Conservation (phyloP, 2,888 invertebrate species). For the Ochropleura leucogaster region DNA sequence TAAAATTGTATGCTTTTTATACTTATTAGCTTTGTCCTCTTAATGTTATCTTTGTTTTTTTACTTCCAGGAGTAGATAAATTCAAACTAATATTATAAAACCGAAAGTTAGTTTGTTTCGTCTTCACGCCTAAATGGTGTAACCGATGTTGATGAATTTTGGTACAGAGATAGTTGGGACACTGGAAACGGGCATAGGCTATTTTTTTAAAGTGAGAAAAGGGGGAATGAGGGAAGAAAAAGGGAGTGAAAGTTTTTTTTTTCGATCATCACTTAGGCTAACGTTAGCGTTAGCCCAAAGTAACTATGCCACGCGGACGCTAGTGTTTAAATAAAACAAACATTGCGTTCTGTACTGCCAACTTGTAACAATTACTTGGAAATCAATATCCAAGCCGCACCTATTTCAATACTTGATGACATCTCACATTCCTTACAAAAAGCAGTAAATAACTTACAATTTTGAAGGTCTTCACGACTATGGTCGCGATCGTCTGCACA, state of each 20-base stretch:
- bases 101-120: no score
- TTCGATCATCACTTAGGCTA: no score
- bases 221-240: no score
- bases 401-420: constrained; percentile 8
- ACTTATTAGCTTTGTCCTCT: not conserved
- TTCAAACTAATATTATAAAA: no score
- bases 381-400: constrained; percentile 41
- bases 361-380: not conserved
- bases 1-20: not conserved
- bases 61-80: not conserved
- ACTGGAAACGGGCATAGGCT: no score
- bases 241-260: no score
- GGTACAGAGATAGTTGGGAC: no score
- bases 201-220: no score
- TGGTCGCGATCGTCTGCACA: constrained; percentile 94
- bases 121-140: no score
- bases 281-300: no score
- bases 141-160: no score
- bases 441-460: constrained; percentile 91
- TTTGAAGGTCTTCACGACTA: constrained; percentile 95
- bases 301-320: no score
- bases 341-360: not conserved
- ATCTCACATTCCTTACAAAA: not conserved
- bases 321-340: not conserved
- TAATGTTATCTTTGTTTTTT: not conserved